Base-by-base conservation (phyloP, 35 echinoderm and acorn worm species). In the Eucidaris tribuloides region DNA sequence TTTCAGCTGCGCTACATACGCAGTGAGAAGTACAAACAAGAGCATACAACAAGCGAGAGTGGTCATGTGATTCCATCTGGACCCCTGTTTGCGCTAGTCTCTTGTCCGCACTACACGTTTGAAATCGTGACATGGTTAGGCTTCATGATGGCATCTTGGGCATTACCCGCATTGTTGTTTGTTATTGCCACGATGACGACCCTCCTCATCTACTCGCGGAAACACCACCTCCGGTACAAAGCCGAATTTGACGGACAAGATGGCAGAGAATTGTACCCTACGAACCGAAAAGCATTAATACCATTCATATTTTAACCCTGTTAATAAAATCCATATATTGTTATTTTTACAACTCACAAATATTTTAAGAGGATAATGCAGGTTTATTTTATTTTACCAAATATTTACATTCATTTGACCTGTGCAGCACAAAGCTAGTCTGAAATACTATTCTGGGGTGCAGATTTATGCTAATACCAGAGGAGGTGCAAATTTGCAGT, bases 271-370 rank as follows among this genome's bases (percentile, higher is more conserved):
- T 56, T 86, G 11, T 86, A 86, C 45, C 84, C 84, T 35, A 3
- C 9, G 60, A 24, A 61, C 35, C 66, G 84, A 30, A 86, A 60
- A 56, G 84, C 71, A 3, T 35, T 86, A 29, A 86, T 86, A 40
- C 84, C 84, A 6, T 86, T 86, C 46, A 56, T 86, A 2, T 86
- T 76, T 36, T 86, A 59, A 86, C n/a, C n/a, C n/a, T n/a, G n/a
- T n/a, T n/a, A n/a, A n/a, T n/a, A n/a, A n/a, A n/a, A n/a, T n/a
- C n/a, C n/a, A n/a, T n/a, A n/a, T n/a, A n/a, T n/a, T n/a, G n/a
- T n/a, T n/a, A n/a, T n/a, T n/a, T n/a, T n/a, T n/a, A n/a, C n/a
- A n/a, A n/a, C n/a, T n/a, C n/a, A n/a, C n/a, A n/a, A n/a, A n/a
- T n/a, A n/a, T n/a, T n/a, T n/a, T n/a, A n/a, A n/a, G n/a, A n/a